These are phyloP conservation scores for Porites lobata DNA, from an alignment of 92 coral and sea anemone species.

Conservation along the genomic window DNA sequence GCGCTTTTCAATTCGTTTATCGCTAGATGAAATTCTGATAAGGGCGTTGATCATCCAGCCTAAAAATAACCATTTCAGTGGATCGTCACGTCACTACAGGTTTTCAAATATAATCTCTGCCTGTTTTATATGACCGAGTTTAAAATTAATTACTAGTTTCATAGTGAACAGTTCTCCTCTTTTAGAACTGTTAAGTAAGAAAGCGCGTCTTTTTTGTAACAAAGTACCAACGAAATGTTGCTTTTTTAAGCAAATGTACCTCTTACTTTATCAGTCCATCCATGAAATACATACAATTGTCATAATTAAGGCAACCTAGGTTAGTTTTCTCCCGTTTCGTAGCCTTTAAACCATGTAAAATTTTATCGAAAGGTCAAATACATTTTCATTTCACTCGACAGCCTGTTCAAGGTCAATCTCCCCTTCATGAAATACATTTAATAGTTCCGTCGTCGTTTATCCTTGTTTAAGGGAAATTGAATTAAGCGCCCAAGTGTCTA, in stretches of 20 bases:
- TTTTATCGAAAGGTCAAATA: too few species aligned
- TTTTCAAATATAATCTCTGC: background rate
- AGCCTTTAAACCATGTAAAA: background rate
- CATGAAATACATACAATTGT: too few species aligned
- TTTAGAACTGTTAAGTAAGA: background rate
- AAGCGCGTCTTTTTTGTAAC: background rate
- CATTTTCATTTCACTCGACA: background rate
- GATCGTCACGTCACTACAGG: background rate
- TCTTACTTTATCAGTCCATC: too few species aligned
- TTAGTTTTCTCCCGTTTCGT: too few species aligned
- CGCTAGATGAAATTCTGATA: constrained; percentile 33
- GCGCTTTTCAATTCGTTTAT: constrained; percentile 23
- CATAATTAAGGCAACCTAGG: too few species aligned
- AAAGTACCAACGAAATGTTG: background rate
- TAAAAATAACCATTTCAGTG: constrained; percentile 7
- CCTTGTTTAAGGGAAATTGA: background rate
- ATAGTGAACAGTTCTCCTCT: background rate
- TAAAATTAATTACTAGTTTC: background rate
- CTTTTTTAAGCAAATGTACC: background rate
- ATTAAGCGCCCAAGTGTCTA: background rate
- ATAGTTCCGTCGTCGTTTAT: background rate
- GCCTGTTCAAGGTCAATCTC: background rate
- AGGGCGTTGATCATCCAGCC: background rate
- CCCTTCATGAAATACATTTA: background rate
- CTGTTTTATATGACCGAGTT: background rate